Conservation (phyloP, 2,888 invertebrate species). For the Mythimna lalbum region DNA sequence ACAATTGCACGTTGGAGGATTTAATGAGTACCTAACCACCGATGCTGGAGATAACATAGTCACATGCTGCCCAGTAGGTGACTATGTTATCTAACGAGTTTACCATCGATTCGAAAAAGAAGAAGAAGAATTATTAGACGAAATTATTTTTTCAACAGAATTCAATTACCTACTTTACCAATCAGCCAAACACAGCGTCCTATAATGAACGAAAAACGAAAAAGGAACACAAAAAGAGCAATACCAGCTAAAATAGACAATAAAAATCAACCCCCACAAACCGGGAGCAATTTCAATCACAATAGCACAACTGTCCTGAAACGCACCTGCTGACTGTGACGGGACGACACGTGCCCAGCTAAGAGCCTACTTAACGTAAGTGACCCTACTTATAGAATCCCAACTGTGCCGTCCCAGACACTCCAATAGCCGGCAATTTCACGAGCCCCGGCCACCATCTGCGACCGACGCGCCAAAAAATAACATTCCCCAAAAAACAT, state of each 20-base stretch:
- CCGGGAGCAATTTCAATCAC: constrained; percentile 85
- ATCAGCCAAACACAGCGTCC: constrained; percentile 14
- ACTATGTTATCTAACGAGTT: too few relatives aligned
- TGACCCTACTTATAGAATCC: constrained; percentile 86
- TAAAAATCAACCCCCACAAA: constrained; percentile 79
- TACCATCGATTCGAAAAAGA: too few relatives aligned
- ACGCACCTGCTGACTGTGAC: constrained; percentile 86
- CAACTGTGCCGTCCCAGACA: constrained; percentile 75
- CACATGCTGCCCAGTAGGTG: too few relatives aligned
- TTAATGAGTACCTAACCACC: too few relatives aligned
- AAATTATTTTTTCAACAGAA: not conserved
- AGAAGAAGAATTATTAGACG: not conserved
- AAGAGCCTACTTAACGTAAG: constrained; percentile 89
- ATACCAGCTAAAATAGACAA: constrained; percentile 72
- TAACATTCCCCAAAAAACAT: constrained; percentile 88
- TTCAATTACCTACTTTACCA: not conserved
- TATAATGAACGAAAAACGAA: constrained; percentile 36
- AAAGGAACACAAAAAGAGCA: constrained; percentile 65
- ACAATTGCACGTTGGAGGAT: too few relatives aligned
- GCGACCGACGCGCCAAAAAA: constrained; percentile 89
- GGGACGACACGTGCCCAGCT: constrained; percentile 83
- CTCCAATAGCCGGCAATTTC: constrained; percentile 82
- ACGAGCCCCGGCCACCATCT: constrained; percentile 85
- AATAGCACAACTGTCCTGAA: constrained; percentile 74
- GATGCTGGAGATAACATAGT: too few relatives aligned